Evolutionary conservation across 2,797 vertebrate species (phyloP).

Genomic region (Mareca strepera): DNA sequence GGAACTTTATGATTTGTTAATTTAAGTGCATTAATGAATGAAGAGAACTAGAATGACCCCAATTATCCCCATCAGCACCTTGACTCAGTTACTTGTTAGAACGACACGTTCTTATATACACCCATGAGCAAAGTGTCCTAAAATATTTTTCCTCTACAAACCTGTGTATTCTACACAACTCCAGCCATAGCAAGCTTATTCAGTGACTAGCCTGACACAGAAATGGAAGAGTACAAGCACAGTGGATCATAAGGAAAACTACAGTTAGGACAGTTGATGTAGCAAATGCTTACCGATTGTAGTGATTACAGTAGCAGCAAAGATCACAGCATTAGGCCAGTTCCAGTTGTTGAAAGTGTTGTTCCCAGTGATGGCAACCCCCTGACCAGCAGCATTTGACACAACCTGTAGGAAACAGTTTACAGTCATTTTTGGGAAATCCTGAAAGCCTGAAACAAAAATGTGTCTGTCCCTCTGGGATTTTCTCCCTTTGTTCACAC

Average conservation of each 20-base stretch:
- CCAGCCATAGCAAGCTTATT: not conserved
- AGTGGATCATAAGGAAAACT: not conserved
- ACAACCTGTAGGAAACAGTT: slow-evolving; percentile 82
- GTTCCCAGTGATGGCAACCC: slow-evolving; percentile 93
- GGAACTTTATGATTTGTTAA: not conserved
- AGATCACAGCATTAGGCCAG: slow-evolving; percentile 98
- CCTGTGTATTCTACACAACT: not conserved
- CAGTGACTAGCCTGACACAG: not conserved
- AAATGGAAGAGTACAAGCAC: not conserved
- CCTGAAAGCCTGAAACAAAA: not conserved
- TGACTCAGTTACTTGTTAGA: not conserved
- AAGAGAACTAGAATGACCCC: not conserved
- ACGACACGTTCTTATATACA: not conserved
- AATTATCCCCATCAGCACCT: not conserved
- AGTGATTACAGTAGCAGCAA: slow-evolving; percentile 97
- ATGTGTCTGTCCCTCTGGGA: not conserved
- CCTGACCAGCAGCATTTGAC: slow-evolving; percentile 92
- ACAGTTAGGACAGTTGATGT: not conserved
- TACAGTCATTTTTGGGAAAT: not conserved
- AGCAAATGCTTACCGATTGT: slow-evolving; percentile 87
- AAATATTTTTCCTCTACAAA: not conserved
- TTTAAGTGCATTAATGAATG: not conserved
- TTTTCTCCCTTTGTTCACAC: not conserved
- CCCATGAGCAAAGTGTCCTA: not conserved
- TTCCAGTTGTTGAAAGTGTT: slow-evolving; percentile 99